These are phyloP conservation scores for Spialia ferax DNA, from an alignment of 2,888 invertebrate species.

Conservation along the genomic window DNA sequence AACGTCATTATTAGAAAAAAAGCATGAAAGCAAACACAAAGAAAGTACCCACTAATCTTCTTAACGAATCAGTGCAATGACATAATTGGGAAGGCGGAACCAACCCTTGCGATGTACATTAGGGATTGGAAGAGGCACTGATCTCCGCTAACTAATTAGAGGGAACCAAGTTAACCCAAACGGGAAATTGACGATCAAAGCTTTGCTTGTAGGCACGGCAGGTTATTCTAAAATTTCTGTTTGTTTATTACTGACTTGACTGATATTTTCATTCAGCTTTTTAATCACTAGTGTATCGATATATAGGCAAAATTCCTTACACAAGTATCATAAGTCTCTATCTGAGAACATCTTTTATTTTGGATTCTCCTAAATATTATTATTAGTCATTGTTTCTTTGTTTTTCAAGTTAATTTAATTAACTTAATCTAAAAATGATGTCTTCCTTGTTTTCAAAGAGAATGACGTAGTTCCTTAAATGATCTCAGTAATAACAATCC, in stretches of 20 bases:
- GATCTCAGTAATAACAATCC: constrained; percentile 1
- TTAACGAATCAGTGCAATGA: constrained; percentile 4
- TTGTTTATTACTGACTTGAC: too few species aligned
- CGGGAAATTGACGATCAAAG: constrained; percentile 17
- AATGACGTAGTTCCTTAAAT: neutral
- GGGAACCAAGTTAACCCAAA: constrained; percentile 9
- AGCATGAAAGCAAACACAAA: neutral
- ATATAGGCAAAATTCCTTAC: too few species aligned
- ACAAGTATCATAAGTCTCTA: too few species aligned
- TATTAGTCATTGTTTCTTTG: too few species aligned
- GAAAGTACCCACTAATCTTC: neutral
- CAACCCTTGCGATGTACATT: constrained; percentile 12
- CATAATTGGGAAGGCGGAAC: constrained; percentile 6
- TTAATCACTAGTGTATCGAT: too few species aligned
- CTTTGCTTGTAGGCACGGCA: too few species aligned
- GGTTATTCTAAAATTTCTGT: too few species aligned
- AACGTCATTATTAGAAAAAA: too few species aligned
- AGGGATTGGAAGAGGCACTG: constrained; percentile 6
- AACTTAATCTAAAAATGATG: neutral
- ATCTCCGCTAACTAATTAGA: constrained; percentile 12
- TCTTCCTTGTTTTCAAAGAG: neutral
- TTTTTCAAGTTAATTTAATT: too few species aligned
- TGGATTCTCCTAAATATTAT: too few species aligned
- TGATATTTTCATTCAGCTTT: too few species aligned
- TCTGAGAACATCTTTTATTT: too few species aligned